Base-by-base conservation (phyloP, 2,888 invertebrate genomes). In the Digitonthophagus gazella region DNA sequence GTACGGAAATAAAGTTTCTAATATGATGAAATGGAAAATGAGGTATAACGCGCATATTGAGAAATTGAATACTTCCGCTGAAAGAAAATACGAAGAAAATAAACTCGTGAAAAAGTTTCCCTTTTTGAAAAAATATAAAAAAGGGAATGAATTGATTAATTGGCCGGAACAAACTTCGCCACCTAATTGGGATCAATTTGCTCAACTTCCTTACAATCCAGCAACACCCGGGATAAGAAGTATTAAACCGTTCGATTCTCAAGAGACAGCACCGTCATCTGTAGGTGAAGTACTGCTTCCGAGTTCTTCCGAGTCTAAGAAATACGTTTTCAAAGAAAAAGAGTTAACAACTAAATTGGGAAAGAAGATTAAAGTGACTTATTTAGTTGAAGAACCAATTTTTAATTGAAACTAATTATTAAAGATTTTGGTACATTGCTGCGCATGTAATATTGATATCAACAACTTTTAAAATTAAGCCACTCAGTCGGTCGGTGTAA, bases 361-460 rank as follows among this genome's bases (percentile, higher is more conserved):
- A 19, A 61, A 67, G 15, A 64, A 67, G 18, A 58, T 70, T 15
- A 65, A 65, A 56, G 65, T 70, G n/a, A 70, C 67, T 5, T 64
- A 65, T n/a, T 15, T 70, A 15, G 63, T 70, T 19, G 16, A 58
- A 14, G 67, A 70, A 18, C 28, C 28, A 8, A 44, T 8, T 44
- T 6, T 11, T 44, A 44, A 3, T 44, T 44, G 11, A 44, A 3
- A 8, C 28, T n/a, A n/a, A n/a, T n/a, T n/a, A n/a, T n/a, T n/a
- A n/a, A 44, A 44, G 3, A 44, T 44, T 11, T 44, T 44, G 8
- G n/a, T 1, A 44, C 11, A 44, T 8, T 44, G 28, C 28, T 44
- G 3, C 28, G 2, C 28, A 22, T 22, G 28, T 44, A 44, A 44
- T 44, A 44, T 8, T 5, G 28, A 44, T n/a, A n/a, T n/a, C n/a